Conservation (phyloP, 2,113 vertebrate genomes). For the Austrofundulus limnaeus region DNA sequence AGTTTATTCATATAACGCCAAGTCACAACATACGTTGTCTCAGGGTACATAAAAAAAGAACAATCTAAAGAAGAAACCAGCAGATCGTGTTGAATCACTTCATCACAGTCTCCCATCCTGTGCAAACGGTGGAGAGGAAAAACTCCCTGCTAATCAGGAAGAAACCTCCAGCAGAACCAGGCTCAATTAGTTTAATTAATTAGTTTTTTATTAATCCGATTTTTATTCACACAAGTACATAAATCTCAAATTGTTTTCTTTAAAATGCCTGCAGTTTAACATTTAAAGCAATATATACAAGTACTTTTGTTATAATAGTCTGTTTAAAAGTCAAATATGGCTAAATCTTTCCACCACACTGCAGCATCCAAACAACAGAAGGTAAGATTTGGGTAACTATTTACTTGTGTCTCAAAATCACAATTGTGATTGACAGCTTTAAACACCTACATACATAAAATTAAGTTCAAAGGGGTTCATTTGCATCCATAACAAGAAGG, state of each 20-base stretch:
- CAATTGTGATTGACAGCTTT: conserved; percentile 74
- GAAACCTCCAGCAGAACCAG: too few species aligned
- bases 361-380: conserved; percentile 46
- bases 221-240: background rate
- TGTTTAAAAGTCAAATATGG: conserved; percentile 32
- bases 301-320: conserved; percentile 23
- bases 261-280: conserved; percentile 1
- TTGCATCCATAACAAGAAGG: conserved; percentile 78
- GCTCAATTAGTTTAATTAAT: too few species aligned
- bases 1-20: too few species aligned
- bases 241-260: conserved; percentile 1
- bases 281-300: conserved; percentile 22
- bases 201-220: background rate
- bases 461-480: conserved; percentile 73
- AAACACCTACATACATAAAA: conserved; percentile 73
- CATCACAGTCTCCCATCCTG: too few species aligned
- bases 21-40: too few species aligned
- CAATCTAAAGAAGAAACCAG: too few species aligned
- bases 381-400: conserved; percentile 42
- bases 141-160: too few species aligned
- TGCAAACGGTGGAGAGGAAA: too few species aligned
- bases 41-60: too few species aligned
- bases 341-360: conserved; percentile 29
- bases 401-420: conserved; percentile 51
- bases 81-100: too few species aligned